These are phyloP conservation scores for Ophion ventricosus DNA, from an alignment of 2,888 invertebrate genomes.

Conservation along the genomic window DNA sequence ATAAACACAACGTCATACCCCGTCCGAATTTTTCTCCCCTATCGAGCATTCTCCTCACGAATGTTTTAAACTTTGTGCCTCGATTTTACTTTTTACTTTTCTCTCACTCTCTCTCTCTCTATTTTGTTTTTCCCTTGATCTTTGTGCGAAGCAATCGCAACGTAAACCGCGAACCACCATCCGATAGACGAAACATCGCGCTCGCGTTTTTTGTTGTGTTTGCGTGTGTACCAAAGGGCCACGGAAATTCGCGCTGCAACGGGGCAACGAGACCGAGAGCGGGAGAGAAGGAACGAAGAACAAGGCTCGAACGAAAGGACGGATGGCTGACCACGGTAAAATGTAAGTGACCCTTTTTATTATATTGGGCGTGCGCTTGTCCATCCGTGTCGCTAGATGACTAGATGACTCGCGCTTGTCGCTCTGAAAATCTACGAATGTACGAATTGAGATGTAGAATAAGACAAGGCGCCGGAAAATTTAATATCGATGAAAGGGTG, in stretches of 20 bases:
- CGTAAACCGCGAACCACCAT: constrained; percentile 14
- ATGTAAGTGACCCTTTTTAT: constrained; percentile 71
- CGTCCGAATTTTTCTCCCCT: background rate
- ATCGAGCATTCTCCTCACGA: background rate
- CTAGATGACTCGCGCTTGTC: no score
- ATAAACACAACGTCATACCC: background rate
- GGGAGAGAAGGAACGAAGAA: constrained; percentile 35
- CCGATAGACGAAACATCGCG: constrained; percentile 6
- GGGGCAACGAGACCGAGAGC: constrained; percentile 20
- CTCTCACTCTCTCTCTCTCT: no score
- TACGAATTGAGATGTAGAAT: background rate
- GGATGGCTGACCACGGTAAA: constrained; percentile 77
- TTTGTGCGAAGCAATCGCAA: constrained; percentile 19
- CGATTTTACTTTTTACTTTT: constrained; percentile 3
- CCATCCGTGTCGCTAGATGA: background rate
- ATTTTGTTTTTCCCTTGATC: constrained; percentile 4
- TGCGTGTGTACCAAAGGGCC: no score
- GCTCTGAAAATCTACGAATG: background rate
- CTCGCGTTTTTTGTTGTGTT: background rate
- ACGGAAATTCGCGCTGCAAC: background rate
- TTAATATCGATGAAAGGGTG: no score
- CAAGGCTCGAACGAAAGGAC: constrained; percentile 34
- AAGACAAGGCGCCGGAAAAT: background rate
- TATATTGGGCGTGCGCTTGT: background rate
- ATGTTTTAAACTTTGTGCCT: constrained; percentile 43